Conservation (phyloP, 1,140 invertebrate species). For the Meloidogyne exigua region DNA sequence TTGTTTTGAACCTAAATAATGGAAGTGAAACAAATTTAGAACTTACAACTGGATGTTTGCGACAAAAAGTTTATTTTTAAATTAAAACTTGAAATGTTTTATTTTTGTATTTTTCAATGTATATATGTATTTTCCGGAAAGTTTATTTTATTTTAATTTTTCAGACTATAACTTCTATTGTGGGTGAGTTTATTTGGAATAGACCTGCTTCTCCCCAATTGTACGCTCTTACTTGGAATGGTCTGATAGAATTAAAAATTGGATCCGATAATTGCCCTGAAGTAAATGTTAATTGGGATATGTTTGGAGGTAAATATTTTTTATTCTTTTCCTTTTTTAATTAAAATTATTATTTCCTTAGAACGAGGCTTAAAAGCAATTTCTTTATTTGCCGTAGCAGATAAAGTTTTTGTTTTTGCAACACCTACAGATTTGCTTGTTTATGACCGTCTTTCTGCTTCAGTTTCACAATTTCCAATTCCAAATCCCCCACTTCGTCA, state of each 20-base stretch:
- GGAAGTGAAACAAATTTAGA: conserved; percentile 47
- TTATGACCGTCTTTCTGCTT: conserved; percentile 47
- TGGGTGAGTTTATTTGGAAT: conserved; percentile 61
- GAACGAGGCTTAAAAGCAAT: conserved; percentile 60
- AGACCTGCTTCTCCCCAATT: conserved; percentile 53
- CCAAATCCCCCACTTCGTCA: conserved; percentile 57
- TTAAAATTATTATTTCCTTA: conserved; percentile 21
- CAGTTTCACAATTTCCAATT: conserved; percentile 51
- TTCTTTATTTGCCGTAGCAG: conserved; percentile 59
- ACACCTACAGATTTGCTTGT: conserved; percentile 57
- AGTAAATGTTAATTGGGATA: conserved; percentile 55
- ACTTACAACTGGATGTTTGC: conserved; percentile 10
- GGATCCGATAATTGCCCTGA: conserved; percentile 49
- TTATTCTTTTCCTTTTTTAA: background rate
- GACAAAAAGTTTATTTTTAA: conserved; percentile 12
- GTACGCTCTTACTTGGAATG: conserved; percentile 62
- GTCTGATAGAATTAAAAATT: conserved; percentile 51
- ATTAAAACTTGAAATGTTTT: too few relatives aligned
- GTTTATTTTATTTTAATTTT: conserved; percentile 47
- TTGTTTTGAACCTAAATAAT: conserved; percentile 49
- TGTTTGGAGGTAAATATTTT: conserved; percentile 50
- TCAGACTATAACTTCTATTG: conserved; percentile 62
- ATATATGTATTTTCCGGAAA: background rate
- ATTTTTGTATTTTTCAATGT: too few relatives aligned
- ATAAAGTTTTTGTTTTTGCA: conserved; percentile 62